Percentiles rank a stretch among this genome's conserved stretches.
phyloP scores from a whole-genome alignment of 2,888 invertebrate species.

The Rhopalosiphum nymphaeae region DNA sequence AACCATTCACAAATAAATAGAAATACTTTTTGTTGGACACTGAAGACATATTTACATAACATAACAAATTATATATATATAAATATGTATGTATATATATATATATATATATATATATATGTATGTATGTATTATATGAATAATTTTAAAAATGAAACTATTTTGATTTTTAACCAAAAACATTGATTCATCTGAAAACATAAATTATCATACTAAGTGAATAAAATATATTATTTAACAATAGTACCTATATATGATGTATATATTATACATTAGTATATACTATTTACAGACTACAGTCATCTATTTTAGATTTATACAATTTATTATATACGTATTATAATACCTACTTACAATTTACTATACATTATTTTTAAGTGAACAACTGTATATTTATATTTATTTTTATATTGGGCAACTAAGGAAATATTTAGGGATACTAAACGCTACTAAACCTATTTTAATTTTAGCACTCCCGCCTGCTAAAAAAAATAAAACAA shows the following conservation, averaged over 20 bases:
- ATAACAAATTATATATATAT: slow-evolving; percentile 46
- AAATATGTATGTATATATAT: slow-evolving; percentile 11
- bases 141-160: slow-evolving; percentile 58
- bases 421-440: not conserved
- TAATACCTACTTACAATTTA: not conserved
- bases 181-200: slow-evolving; percentile 43
- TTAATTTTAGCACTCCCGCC: not conserved
- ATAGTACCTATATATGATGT: not conserved
- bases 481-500: not conserved
- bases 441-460: not conserved
- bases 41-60: slow-evolving; percentile 54
- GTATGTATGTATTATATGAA: slow-evolving; percentile 35
- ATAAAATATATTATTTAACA: slow-evolving; percentile 50
- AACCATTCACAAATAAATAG: slow-evolving; percentile 58
- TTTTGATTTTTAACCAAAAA: slow-evolving; percentile 53
- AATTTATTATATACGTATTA: not conserved
- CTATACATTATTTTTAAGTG: not conserved
- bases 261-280: slow-evolving; percentile 7
- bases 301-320: not conserved
- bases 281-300: not conserved
- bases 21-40: slow-evolving; percentile 55
- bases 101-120: slow-evolving; percentile 5
- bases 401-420: not conserved
- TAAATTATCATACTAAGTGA: slow-evolving; percentile 33
- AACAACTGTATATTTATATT: not conserved